Base-by-base conservation (phyloP, 2,113 vertebrate species). In the Bubo bubo region DNA sequence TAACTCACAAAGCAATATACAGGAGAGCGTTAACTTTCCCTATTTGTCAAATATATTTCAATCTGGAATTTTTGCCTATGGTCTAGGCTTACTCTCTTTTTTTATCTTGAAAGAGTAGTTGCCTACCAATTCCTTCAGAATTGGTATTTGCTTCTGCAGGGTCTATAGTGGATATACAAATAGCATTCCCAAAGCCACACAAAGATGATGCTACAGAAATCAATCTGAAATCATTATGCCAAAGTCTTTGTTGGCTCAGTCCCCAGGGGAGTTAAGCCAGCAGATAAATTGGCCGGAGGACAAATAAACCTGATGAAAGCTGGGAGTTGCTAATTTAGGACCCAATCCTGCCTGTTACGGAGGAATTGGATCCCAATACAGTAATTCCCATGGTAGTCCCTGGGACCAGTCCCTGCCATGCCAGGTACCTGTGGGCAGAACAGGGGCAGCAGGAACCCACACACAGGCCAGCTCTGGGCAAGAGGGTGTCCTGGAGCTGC, bases 11-110 rank as follows among this genome's bases (percentile, higher is more conserved):
- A 86, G n/a, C 55, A 91, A 43, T 35, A 20, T 52, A 28, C 35
- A 55, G 60, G 41, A 88, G 56, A 92, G 19, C 72, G 52, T 81
- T 95, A 59, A 35, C n/a, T 86, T 90, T 62, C 47, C 21, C 16
- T 92, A 74, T 90, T 85, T 63, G 43, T 89, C 83, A 87, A 95
- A 64, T 26, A 3, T 81, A 83, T 68, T 96, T 91, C 59, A 62
- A 11, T 71, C 70, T 96, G 79, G 41, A 22, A 58, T 77, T 90
- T 94, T 85, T 92, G 45, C 71, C 53, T 1, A 0, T 84, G 43
- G 45, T 79, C 72, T 82, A 77, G 45, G 52, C 66, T 55, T 55
- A 18, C 41, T 87, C 4, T 30, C 7, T 58, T 20, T 14, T 60
- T 59, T 62, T 63, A 8, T 85, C 80, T 95, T 88, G 32, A 32